Base-by-base conservation (phyloP, 2,797 vertebrate genomes). In the Enteromius mattozi region DNA sequence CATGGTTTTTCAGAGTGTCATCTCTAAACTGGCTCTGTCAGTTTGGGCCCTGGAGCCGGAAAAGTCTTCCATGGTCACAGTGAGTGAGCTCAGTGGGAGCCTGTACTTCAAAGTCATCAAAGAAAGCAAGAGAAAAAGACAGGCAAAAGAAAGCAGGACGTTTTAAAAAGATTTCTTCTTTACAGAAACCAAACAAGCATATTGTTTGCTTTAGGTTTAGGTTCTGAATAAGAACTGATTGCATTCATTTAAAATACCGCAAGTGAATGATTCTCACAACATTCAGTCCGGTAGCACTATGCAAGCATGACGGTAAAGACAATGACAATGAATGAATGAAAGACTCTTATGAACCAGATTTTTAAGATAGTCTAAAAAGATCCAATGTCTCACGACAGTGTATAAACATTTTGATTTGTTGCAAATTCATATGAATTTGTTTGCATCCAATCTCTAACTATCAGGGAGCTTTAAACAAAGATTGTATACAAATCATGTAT, bases 101-200 rank as follows among this genome's bases (percentile, higher is more conserved):
- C 66, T 69, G 5, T 37, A 87, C 88, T 89, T 92, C 86, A 91
- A 91, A 90, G 89, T 75, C 83, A 84, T 87, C 82, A 90, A 86
- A 90, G 74, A 86, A 81, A 87, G 74, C 74, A 80, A 8, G 27
- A 69, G 70, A 86, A 72, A 85, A 83, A 59, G 42, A 47, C 49
- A 70, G 45, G 59, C 37, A 83, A 61, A 74, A 59, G 51, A 69
- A 74, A 85, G 49, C 77, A 47, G 17, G 49, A 12, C 14, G 24
- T 54, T 54, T 68, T 16, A 51, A 35, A n/a, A 61, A 17, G 4
- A 0, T 51, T 17, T 21, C 0, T 56, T 76, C 35, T 63, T 33
- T 12, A 68, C 19, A 7, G 63, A 68, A 68, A 56, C 33, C 37
- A 77, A 54, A 68, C 1, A n/a, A 68, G 16, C 1, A 0, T 51